Base-by-base conservation (phyloP, 2,113 vertebrate genomes). In the Rhinolophus sinicus region DNA sequence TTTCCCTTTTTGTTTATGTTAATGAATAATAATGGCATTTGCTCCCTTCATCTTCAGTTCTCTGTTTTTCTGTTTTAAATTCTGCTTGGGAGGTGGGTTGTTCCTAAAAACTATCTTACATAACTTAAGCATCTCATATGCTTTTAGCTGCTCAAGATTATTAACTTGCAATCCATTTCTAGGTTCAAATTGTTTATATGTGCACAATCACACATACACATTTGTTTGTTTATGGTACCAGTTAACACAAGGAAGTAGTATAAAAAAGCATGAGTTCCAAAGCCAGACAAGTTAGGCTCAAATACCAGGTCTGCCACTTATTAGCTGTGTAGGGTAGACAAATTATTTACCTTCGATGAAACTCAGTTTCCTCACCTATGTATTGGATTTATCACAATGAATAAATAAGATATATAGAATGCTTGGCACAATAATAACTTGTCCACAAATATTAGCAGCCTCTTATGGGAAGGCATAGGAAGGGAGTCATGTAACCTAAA, bases 81-180 rank as follows among this genome's bases (percentile, higher is more conserved):
- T 83, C 40, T 92, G 28, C 40, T 83, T 24, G 56, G 56, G 47
- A 11, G 8, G 47, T 47, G 47, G 47, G 22, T 82, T 90, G 62
- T 77, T 77, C 16, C 44, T 91, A 73, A 69, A 86, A 78, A 19
- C 28, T 47, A 69, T 92, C 64, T 95, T 82, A 8, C 16, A 56
- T 92, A 89, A 96, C 72, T 72, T 81, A 86, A 62, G 14, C n/a
- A 95, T 90, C 84, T 90, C 69, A 38, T 35, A 62, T 44, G 33
- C 47, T 44, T 92, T 92, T 47, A 62, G 38, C 30, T 70, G 88
- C 91, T 94, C 9, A 67, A 80, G 87, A 87, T 92, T 81, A 70
- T 95, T 76, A 95, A 89, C 26, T 92, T 85, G 73, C 92, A 88
- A 90, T 86, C 47, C 65, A 40, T 81, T 91, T 93, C 88, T 44